These are phyloP conservation scores for Euwallacea similis DNA, from an alignment of 1,140 invertebrate species.

Conservation along the genomic window DNA sequence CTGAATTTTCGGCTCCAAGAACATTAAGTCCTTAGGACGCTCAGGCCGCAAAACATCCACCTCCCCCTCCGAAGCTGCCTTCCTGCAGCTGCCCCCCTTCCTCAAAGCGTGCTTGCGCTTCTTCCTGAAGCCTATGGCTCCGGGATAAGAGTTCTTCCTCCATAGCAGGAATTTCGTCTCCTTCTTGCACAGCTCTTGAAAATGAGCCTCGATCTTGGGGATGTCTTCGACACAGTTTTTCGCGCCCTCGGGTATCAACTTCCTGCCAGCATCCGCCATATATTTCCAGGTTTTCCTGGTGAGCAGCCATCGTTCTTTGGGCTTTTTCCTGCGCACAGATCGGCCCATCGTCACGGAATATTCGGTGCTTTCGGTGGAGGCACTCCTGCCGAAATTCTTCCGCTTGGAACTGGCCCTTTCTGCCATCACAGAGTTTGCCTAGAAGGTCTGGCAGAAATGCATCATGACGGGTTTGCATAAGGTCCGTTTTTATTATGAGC, in stretches of 20 bases:
- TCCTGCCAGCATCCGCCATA: conserved; percentile 85
- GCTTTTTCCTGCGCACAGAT: conserved; percentile 59
- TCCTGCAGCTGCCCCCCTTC: conserved; percentile 67
- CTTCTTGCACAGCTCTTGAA: conserved; percentile 76
- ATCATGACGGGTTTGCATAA: conserved; percentile 29
- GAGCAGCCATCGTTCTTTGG: conserved; percentile 79
- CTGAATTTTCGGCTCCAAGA: conserved; percentile 57
- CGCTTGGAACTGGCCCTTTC: conserved; percentile 44
- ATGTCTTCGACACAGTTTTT: conserved; percentile 72
- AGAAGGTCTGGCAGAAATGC: conserved; percentile 19
- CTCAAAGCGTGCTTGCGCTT: conserved; percentile 59
- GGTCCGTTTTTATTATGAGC: conserved; percentile 24
- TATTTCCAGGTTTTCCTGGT: conserved; percentile 88
- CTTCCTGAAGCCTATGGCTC: conserved; percentile 62
- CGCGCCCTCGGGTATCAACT: conserved; percentile 75
- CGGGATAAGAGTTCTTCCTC: conserved; percentile 78
- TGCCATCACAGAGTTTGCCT: conserved; percentile 41
- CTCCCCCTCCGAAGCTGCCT: conserved; percentile 66
- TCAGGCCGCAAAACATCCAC: conserved; percentile 55
- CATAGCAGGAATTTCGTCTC: conserved; percentile 78
- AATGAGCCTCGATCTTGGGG: conserved; percentile 78
- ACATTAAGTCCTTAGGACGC: conserved; percentile 56
- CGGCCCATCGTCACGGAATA: conserved; percentile 56
- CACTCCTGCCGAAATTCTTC: conserved; percentile 47
- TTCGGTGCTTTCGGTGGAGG: conserved; percentile 50